These are phyloP conservation scores for Ceuthmochares aereus DNA, from an alignment of 2,113 vertebrate species.

Conservation along the genomic window DNA sequence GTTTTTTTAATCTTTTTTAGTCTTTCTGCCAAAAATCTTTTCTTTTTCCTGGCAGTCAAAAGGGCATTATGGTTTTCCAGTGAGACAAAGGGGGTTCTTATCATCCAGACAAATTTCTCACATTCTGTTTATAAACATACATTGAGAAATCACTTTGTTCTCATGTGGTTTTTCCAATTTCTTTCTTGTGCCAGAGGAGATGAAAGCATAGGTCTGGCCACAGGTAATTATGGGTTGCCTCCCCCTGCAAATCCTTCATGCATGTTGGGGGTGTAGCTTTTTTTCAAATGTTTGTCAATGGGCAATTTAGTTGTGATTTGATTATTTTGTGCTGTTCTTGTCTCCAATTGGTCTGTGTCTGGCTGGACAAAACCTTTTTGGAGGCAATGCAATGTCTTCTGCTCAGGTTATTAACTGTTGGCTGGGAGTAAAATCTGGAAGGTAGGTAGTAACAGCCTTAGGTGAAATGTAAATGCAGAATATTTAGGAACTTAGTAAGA, in stretches of 20 bases:
- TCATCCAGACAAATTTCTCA: background rate
- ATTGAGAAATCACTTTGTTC: background rate
- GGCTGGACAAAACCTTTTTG: background rate
- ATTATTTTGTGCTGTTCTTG: background rate
- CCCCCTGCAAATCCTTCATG: background rate
- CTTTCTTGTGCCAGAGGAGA: background rate
- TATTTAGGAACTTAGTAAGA: background rate
- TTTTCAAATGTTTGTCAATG: background rate
- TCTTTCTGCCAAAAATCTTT: background rate
- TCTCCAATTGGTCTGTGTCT: background rate
- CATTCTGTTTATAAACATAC: background rate
- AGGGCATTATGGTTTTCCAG: background rate
- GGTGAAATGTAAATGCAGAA: accelerated
- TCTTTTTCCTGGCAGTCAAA: background rate
- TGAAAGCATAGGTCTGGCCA: background rate
- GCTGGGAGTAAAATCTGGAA: background rate
- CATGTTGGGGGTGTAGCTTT: no score
- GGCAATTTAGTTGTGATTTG: background rate
- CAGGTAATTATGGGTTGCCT: background rate
- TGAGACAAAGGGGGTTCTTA: background rate
- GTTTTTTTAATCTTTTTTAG: background rate
- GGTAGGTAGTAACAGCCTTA: background rate
- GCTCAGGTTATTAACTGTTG: background rate
- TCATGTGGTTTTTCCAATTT: background rate
- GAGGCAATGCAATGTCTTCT: background rate